Evolutionary conservation across 2,113 vertebrate species (phyloP).

Genomic region (Corynorhinus townsendii): DNA sequence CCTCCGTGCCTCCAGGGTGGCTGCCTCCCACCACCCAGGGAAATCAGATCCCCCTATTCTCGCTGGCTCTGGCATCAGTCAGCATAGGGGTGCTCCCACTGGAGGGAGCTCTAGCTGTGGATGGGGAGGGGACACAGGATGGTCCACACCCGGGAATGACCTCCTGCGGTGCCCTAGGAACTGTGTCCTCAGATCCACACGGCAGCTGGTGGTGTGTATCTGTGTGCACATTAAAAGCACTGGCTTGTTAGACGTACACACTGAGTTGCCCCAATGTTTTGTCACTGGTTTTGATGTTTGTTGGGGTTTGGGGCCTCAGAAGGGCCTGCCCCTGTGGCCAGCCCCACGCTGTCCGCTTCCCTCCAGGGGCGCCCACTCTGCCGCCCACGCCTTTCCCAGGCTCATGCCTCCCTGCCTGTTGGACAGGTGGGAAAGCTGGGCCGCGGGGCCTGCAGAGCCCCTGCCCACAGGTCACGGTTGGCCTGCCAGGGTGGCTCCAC

Average conservation of each 20-base stretch:
- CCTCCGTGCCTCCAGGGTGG: not conserved
- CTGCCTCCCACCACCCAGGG: not conserved
- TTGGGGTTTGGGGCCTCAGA: not conserved
- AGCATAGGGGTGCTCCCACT: too few species aligned
- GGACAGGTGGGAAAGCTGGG: slow-evolving; percentile 3
- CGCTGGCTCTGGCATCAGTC: not conserved
- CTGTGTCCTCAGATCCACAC: not conserved
- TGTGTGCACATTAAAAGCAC: not conserved
- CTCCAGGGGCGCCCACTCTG: not conserved
- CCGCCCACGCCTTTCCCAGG: slow-evolving; percentile 65
- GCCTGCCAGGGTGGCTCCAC: not conserved
- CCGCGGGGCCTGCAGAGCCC: not conserved
- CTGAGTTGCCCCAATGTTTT: not conserved
- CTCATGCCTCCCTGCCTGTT: not conserved
- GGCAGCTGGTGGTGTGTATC: not conserved
- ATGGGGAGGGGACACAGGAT: too few species aligned
- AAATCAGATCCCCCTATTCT: not conserved
- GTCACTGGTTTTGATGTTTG: not conserved
- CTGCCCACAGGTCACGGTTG: not conserved
- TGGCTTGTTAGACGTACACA: not conserved
- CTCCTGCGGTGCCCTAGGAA: not conserved
- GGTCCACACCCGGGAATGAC: not conserved
- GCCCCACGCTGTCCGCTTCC: not conserved
- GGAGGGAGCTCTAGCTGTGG: too few species aligned
- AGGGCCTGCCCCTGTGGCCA: not conserved